These are phyloP conservation scores for Protaetia brevitarsis DNA, from an alignment of 1,140 invertebrate species.

Conservation along the genomic window DNA sequence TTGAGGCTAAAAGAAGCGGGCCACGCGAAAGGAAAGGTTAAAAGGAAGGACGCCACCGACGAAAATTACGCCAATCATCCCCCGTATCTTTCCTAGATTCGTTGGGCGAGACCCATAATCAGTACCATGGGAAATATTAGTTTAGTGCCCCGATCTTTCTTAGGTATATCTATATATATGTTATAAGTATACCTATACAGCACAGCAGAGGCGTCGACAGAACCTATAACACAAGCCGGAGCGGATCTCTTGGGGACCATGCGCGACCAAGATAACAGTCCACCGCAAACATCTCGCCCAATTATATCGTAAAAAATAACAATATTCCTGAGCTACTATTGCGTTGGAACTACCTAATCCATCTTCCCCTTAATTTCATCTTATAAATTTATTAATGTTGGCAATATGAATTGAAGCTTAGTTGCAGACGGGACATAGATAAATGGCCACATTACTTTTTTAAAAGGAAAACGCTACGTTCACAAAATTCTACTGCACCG, in stretches of 20 bases:
- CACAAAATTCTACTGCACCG: too few relatives aligned
- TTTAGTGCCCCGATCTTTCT: conserved; percentile 24
- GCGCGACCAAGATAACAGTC: conserved; percentile 23
- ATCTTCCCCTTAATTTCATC: neutral
- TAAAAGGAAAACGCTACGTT: too few relatives aligned
- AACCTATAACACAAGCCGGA: conserved; percentile 24
- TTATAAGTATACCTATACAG: neutral
- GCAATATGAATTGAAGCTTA: too few relatives aligned
- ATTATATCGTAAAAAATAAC: conserved; percentile 30
- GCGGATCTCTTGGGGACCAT: conserved; percentile 21
- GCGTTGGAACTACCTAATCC: neutral
- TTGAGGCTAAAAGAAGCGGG: neutral
- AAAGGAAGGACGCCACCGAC: neutral
- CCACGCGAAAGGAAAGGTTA: neutral
- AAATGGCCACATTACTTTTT: too few relatives aligned
- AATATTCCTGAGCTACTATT: conserved; percentile 18
- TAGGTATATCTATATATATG: neutral
- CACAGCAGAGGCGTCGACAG: conserved; percentile 3
- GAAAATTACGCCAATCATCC: conserved; percentile 9
- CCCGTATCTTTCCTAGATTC: neutral
- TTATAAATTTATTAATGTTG: neutral
- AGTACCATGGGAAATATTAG: conserved; percentile 27
- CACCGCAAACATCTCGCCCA: conserved; percentile 22
- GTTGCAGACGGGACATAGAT: too few relatives aligned
- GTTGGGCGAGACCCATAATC: conserved; percentile 9